Evolutionary conservation across 2,888 invertebrate genomes (phyloP), one percentile per base, ranked within the genome.

Genomic region (Pristionchus fissidentatus): DNA sequence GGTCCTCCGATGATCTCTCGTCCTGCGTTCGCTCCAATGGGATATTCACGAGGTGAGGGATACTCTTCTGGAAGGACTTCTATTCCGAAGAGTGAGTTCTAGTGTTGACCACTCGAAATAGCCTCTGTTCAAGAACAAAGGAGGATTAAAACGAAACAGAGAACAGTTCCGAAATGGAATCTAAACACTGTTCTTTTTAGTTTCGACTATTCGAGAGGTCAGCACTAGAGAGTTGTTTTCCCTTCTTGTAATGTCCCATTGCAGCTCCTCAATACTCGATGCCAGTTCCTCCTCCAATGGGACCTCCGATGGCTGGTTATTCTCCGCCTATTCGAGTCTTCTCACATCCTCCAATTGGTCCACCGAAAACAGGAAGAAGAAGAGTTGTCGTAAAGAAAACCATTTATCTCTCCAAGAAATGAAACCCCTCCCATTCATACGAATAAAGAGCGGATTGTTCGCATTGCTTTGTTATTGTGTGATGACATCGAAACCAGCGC

Each of bases 391-490:
- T 70, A 41, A 70, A 70, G 41, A 70, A 70, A 41, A 70, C 70
- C 1, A 70, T 70, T 10, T 70, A 70, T 70, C 70, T 70, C n/a
- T 41, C n/a, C 70, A 70, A 70, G 70, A 70, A 70, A 35, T 70
- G 43, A 26, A 70, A 60, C 60, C 60, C 60, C 13, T 57, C 10
- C 41, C n/a, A n/a, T n/a, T n/a, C n/a, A n/a, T n/a, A 26, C 38
- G 70, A 41, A 70, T 70, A 70, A 70, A 70, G 70, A 70, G 43
- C 26, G n/a, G 8, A 41, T 70, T n/a, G n/a, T n/a, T n/a, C n/a
- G n/a, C n/a, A n/a, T n/a, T n/a, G 43, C 70, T 70, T 70, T 70
- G 70, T 70, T 70, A 70, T 70, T 70, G 41, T 70, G 70, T 10
- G 3, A 22, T 8, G 41, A 43, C 22, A 29, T 70, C 70, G n/a